phyloP scores from a whole-genome alignment of 2,797 vertebrate genomes.

The Danio jaintianensis region DNA sequence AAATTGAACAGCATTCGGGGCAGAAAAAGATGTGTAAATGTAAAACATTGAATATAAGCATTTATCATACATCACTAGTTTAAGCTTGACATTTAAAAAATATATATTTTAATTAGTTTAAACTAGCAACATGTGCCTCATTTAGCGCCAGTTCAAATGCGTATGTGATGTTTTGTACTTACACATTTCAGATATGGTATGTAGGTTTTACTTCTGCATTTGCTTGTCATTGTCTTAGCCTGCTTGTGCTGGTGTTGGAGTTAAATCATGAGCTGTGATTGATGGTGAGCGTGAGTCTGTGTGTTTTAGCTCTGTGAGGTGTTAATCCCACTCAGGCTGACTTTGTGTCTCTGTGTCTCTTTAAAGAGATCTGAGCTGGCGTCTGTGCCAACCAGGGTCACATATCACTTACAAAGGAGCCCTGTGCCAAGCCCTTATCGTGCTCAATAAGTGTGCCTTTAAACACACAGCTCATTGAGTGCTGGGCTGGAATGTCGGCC shows the following conservation, averaged over 20 bases:
- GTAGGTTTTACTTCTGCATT: neutral
- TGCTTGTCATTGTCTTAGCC: neutral
- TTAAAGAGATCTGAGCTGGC: slow-evolving; percentile 77
- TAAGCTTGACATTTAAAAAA: too few species aligned
- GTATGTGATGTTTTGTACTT: too few species aligned
- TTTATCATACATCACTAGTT: too few species aligned
- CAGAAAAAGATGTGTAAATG: too few species aligned
- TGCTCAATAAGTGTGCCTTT: slow-evolving; percentile 64
- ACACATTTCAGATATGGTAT: too few species aligned
- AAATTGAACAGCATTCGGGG: too few species aligned
- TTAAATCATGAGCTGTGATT: slow-evolving; percentile 37
- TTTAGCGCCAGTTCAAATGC: too few species aligned
- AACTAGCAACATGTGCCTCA: too few species aligned
- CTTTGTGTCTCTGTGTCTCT: slow-evolving; percentile 70
- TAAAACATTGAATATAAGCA: too few species aligned
- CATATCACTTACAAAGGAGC: slow-evolving; percentile 83
- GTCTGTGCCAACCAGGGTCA: slow-evolving; percentile 72
- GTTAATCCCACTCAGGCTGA: slow-evolving; percentile 74
- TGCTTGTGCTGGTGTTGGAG: slow-evolving; percentile 11
- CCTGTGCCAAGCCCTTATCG: slow-evolving; percentile 69
- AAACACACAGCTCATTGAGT: slow-evolving; percentile 63
- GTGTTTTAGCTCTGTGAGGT: slow-evolving; percentile 65
- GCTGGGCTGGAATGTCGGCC: slow-evolving; percentile 74
- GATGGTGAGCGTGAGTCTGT: slow-evolving; percentile 41
- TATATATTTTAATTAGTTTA: too few species aligned